These are phyloP conservation scores for Melanotaenia parkinsoni DNA, from an alignment of 2,797 vertebrate species.

Conservation along the genomic window DNA sequence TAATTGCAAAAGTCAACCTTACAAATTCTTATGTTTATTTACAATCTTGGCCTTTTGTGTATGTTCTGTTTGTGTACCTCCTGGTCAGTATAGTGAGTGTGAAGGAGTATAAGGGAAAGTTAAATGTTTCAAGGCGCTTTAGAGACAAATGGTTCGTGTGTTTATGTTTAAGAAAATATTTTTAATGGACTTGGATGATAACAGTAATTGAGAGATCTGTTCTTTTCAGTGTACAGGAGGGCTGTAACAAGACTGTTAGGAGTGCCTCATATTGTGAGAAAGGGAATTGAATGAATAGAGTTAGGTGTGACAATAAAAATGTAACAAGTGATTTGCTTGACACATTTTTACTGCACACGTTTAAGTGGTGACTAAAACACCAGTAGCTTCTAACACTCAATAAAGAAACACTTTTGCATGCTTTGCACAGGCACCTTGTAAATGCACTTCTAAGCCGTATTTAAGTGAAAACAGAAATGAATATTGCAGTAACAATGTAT, in stretches of 20 bases:
- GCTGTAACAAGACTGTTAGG: neutral
- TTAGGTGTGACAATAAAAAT: constrained; percentile 70
- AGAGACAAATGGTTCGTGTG: constrained; percentile 6
- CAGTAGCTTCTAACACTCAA: constrained; percentile 77
- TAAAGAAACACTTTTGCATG: constrained; percentile 70
- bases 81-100: constrained; percentile 42
- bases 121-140: constrained; percentile 16
- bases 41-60: constrained; percentile 73
- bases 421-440: constrained; percentile 74
- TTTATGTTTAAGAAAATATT: constrained; percentile 2
- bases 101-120: constrained; percentile 2
- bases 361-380: constrained; percentile 75
- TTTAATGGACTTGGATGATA: neutral
- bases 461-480: constrained; percentile 80
- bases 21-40: constrained; percentile 83
- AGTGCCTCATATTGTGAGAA: constrained; percentile 7
- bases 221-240: neutral
- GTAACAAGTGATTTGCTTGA: constrained; percentile 77
- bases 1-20: constrained; percentile 83
- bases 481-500: constrained; percentile 51
- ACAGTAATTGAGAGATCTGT: constrained; percentile 7
- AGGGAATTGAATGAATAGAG: constrained; percentile 46
- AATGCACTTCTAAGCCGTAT: constrained; percentile 63
- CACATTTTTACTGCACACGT: constrained; percentile 74
- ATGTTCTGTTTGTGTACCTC: constrained; percentile 59